phyloP scores from a whole-genome alignment of 2,113 vertebrate species.

The Catharus bicknelli region DNA sequence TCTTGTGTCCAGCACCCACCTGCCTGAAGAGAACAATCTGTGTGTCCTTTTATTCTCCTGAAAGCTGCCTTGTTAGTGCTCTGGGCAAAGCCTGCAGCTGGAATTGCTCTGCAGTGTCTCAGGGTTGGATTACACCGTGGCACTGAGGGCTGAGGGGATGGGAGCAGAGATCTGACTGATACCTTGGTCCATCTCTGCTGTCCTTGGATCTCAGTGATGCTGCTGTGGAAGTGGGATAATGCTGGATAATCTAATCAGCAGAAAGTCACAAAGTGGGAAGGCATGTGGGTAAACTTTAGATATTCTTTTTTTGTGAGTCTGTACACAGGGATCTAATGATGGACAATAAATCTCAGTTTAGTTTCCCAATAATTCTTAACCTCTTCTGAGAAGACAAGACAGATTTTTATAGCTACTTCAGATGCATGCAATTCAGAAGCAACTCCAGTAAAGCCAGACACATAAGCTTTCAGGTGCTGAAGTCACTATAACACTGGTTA shows the following conservation, averaged over 20 bases:
- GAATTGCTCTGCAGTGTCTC: not conserved
- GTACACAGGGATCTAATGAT: not conserved
- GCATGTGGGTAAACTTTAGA: not conserved
- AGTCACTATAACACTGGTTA: slow-evolving; percentile 23
- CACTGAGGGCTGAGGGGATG: not conserved
- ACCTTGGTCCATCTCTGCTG: not conserved
- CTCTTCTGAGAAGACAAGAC: not conserved
- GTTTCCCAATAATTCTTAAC: not conserved
- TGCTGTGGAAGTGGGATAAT: not conserved
- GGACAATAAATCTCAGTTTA: not conserved
- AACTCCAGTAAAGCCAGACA: not conserved
- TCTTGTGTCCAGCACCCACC: fast-evolving
- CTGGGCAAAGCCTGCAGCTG: not conserved
- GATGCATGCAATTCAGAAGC: not conserved
- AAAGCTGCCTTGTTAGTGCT: not conserved
- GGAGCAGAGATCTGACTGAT: not conserved
- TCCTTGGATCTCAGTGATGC: not conserved
- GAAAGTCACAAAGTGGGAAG: not conserved
- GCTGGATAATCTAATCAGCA: not conserved
- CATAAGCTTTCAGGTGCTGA: not conserved
- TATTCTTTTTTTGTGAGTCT: not conserved
- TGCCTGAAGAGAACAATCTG: not conserved
- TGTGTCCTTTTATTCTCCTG: not conserved
- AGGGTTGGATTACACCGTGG: not conserved
- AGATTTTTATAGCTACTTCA: not conserved